phyloP scores from a whole-genome alignment of 1,140 invertebrate genomes.

The Stratiolaelaps scimitus region DNA sequence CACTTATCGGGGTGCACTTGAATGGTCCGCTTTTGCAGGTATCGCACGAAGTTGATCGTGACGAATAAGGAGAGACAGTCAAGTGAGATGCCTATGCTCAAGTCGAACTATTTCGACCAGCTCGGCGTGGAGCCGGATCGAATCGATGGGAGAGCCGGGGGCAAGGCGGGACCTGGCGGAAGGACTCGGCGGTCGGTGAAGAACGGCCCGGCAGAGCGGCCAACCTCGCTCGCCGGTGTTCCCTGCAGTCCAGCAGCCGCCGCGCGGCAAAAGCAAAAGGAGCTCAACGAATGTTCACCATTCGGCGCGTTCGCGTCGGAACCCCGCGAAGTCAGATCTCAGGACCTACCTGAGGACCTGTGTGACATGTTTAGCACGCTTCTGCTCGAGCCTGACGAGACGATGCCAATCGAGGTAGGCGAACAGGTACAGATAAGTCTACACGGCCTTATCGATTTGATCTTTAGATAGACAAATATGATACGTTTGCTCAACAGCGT shows the following conservation, averaged over 20 bases:
- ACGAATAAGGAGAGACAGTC: conserved; percentile 11
- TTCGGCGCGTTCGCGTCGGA: conserved; percentile 15
- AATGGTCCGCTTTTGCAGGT: background rate
- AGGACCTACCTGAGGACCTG: background rate
- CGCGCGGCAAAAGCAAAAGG: background rate
- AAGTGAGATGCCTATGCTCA: conserved; percentile 4
- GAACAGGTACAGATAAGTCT: too few species aligned
- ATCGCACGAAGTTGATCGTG: conserved; percentile 20
- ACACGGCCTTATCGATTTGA: too few species aligned
- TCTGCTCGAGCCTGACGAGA: conserved; percentile 15
- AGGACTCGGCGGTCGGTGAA: too few species aligned
- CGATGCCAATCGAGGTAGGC: background rate
- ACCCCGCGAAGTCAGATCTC: background rate
- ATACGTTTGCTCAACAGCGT: too few species aligned
- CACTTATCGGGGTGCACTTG: background rate
- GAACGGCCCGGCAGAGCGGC: too few species aligned
- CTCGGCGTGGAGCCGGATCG: too few species aligned
- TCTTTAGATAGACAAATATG: too few species aligned
- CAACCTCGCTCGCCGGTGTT: too few species aligned
- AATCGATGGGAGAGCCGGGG: too few species aligned
- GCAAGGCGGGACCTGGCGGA: too few species aligned
- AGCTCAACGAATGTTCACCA: conserved; percentile 6
- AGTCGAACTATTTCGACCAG: conserved; percentile 19
- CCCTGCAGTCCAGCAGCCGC: too few species aligned
- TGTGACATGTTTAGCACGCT: conserved; percentile 26